These are phyloP conservation scores for Anas platyrhynchos DNA, from an alignment of 2,113 vertebrate species.

Conservation along the genomic window DNA sequence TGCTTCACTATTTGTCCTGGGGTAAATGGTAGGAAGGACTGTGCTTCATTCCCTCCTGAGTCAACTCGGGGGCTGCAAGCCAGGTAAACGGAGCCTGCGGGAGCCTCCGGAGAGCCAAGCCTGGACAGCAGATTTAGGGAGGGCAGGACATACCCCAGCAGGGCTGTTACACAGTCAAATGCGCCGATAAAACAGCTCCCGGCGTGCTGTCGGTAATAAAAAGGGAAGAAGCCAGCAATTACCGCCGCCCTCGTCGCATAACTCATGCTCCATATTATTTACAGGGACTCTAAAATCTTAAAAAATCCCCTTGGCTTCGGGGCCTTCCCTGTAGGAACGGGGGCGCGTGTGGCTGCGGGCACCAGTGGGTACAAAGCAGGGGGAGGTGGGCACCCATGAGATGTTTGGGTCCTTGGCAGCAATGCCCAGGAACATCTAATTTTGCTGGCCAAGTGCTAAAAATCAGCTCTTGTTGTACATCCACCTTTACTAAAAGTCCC, in stretches of 20 bases:
- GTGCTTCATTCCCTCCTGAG: background rate
- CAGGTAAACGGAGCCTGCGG: background rate
- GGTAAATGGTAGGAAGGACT: background rate
- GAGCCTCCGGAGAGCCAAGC: background rate
- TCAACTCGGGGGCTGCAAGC: background rate
- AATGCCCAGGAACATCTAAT: background rate
- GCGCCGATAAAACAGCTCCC: conserved; percentile 61
- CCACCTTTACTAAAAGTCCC: background rate
- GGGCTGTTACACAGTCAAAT: background rate
- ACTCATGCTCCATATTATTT: conserved; percentile 61
- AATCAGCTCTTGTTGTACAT: background rate
- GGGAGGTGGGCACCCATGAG: background rate
- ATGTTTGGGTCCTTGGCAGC: background rate
- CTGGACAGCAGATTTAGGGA: background rate
- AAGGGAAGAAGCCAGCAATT: conserved; percentile 61
- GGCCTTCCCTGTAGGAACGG: background rate
- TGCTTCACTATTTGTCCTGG: accelerated
- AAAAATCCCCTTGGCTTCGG: conserved; percentile 19
- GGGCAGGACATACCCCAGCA: background rate
- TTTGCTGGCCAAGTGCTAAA: background rate
- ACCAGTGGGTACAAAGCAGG: background rate
- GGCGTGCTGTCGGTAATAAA: conserved; percentile 31
- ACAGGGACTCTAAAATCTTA: conserved; percentile 45
- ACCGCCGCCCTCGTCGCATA: background rate
- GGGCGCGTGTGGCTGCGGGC: background rate